Conservation (phyloP, 2,113 vertebrate species). For the Malurus alboscapulatus region DNA sequence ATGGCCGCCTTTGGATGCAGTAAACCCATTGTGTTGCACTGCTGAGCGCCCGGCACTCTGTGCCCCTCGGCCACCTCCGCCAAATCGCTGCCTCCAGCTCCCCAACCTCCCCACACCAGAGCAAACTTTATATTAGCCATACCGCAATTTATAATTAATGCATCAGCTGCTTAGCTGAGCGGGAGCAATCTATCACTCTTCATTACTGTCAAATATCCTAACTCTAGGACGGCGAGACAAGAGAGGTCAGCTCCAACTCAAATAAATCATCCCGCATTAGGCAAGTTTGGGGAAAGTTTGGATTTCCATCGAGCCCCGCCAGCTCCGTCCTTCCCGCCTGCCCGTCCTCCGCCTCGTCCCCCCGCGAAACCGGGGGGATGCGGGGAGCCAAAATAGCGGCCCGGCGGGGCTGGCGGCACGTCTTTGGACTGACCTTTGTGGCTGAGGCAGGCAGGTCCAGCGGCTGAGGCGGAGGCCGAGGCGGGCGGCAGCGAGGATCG, state of each 20-base stretch:
- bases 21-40: constrained; percentile 75
- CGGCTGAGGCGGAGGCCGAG: constrained; percentile 72
- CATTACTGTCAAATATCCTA: constrained; percentile 97
- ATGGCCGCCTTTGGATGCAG: constrained; percentile 81
- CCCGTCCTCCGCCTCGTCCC: constrained; percentile 6
- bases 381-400: constrained; percentile 30
- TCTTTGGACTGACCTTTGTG: constrained; percentile 92
- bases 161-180: constrained; percentile 93
- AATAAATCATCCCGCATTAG: constrained; percentile 89
- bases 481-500: constrained; percentile 80
- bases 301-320: constrained; percentile 31
- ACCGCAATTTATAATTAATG: constrained; percentile 91
- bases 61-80: constrained; percentile 52
- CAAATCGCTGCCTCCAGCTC: constrained; percentile 64
- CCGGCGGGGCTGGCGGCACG: constrained; percentile 15
- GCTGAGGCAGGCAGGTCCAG: constrained; percentile 86
- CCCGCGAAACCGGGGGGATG: neutral
- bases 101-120: constrained; percentile 81
- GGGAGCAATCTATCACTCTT: constrained; percentile 96
- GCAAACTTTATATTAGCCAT: constrained; percentile 86
- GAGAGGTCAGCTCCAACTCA: constrained; percentile 86
- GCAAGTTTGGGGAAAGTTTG: constrained; percentile 79
- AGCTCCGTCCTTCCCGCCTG: constrained; percentile 32
- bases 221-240: constrained; percentile 87
- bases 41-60: constrained; percentile 51